Conservation (phyloP, 2,113 vertebrate species). For the Trichomycterus rosablanca region DNA sequence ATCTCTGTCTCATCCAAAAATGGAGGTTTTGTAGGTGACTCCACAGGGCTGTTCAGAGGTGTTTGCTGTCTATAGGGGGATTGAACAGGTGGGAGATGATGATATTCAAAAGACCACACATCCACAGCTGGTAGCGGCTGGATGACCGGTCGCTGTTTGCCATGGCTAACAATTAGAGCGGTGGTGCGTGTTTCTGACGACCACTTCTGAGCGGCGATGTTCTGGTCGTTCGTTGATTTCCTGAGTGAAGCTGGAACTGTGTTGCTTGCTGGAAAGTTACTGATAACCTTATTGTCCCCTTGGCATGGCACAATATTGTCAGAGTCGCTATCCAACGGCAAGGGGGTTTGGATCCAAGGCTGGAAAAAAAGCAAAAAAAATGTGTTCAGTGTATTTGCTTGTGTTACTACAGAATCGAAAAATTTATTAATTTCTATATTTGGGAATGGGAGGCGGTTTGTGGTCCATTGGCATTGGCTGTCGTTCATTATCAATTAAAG, state of each 20-base stretch:
- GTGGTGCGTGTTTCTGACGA: neutral
- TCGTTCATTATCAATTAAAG: too few species aligned
- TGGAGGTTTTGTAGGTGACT: neutral
- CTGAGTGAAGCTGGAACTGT: neutral
- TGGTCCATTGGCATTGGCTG: too few species aligned
- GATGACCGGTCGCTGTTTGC: neutral
- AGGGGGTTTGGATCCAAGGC: neutral
- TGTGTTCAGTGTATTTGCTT: too few species aligned
- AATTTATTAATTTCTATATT: too few species aligned
- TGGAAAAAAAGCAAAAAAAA: neutral
- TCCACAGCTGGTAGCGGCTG: neutral
- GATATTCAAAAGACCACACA: neutral
- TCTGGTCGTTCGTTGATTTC: neutral
- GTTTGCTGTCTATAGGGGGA: constrained; percentile 15
- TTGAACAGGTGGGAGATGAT: neutral
- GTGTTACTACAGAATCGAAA: too few species aligned
- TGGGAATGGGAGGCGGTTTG: too few species aligned
- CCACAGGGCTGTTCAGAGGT: constrained; percentile 1
- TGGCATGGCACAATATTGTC: constrained; percentile 20
- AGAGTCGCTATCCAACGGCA: neutral
- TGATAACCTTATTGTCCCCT: neutral
- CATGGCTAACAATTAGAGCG: neutral
- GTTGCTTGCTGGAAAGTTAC: neutral
- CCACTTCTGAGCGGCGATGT: neutral
- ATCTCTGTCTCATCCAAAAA: constrained; percentile 18